Evolutionary conservation across 2,888 invertebrate species (phyloP).

Genomic region (Nomada goodeniana): DNA sequence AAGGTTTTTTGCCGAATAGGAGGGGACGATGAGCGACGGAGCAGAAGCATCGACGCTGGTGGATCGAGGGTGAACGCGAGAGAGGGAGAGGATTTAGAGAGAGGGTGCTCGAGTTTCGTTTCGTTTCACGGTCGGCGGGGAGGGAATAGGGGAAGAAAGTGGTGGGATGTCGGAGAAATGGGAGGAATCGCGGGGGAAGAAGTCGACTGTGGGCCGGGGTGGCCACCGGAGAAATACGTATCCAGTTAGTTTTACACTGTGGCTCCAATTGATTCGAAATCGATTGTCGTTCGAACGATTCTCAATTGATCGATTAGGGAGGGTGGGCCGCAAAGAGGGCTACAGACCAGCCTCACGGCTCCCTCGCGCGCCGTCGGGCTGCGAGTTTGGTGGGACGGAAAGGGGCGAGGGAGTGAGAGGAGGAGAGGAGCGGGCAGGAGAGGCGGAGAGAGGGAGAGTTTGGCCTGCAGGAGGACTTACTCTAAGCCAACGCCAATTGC

Average conservation of each 20-base stretch:
- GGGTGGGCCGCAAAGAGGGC: conserved; percentile 67
- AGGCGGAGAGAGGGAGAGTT: conserved; percentile 48
- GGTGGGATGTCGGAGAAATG: conserved; percentile 46
- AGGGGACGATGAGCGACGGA: conserved; percentile 36
- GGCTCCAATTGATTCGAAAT: conserved; percentile 83
- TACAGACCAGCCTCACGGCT: conserved; percentile 41
- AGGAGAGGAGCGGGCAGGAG: neutral
- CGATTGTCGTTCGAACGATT: conserved; percentile 83
- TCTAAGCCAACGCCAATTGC: conserved; percentile 79
- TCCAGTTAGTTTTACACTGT: conserved; percentile 83
- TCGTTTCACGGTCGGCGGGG: conserved; percentile 57
- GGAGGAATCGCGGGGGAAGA: conserved; percentile 65
- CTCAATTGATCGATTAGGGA: conserved; percentile 82
- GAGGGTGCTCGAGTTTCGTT: conserved; percentile 54
- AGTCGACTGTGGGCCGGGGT: conserved; percentile 68
- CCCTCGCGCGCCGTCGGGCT: conserved; percentile 24
- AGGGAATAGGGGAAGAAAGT: conserved; percentile 41
- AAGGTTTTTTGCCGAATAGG: conserved; percentile 28
- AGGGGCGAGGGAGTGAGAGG: neutral
- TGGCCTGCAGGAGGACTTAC: conserved; percentile 73
- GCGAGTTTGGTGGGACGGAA: neutral
- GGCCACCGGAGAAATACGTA: conserved; percentile 80
- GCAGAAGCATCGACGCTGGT: conserved; percentile 9
- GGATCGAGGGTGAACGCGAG: neutral
- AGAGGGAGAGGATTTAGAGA: conserved; percentile 27